Base-by-base conservation (phyloP, 2,888 invertebrate genomes). In the Shargacucullia verbasci region DNA sequence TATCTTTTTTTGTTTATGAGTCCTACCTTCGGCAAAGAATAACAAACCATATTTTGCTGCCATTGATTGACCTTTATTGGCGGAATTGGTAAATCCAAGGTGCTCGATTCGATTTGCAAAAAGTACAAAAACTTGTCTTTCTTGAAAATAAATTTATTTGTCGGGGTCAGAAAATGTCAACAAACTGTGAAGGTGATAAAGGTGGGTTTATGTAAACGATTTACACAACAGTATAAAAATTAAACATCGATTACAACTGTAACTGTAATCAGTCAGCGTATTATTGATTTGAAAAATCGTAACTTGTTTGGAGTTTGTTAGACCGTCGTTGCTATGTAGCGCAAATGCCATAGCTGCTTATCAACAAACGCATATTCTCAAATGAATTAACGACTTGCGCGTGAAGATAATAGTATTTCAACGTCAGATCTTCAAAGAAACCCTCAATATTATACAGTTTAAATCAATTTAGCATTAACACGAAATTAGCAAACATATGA, bases 101-200 rank as follows among this genome's bases (percentile, higher is more conserved):
- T 82, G 82, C 74, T 80, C 84, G 73, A 78, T 80, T 73, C 75
- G 72, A 80, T 82, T 85, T 77, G 82, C 73, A 82, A 86, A 85
- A 84, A 87, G 81, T 80, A 70, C 59, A 86, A 80, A 85, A 85
- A 89, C 86, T 81, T 69, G 89, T 87, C 73, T 82, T 82, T 84
- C 73, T 76, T 63, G 71, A 74, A 74, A 75, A 74, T 73, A 75
- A 68, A 78, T 78, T 76, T 61, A 78, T 75, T 72, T 70, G 72
- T 67, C 70, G 76, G 75, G 80, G 79, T 82, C 79, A 79, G 63
- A 76, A 86, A 90, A 88, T 88, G 86, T 80, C 86, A 86, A 84
- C 82, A 87, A 85, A 84, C 85, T 83, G 53, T 81, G 84, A 88
- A 90, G 87, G 86, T 84, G 78, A 80, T 73, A 61, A 60, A 66